phyloP scores from a whole-genome alignment of 2,113 vertebrate species.

The Ceratotherium simum region DNA sequence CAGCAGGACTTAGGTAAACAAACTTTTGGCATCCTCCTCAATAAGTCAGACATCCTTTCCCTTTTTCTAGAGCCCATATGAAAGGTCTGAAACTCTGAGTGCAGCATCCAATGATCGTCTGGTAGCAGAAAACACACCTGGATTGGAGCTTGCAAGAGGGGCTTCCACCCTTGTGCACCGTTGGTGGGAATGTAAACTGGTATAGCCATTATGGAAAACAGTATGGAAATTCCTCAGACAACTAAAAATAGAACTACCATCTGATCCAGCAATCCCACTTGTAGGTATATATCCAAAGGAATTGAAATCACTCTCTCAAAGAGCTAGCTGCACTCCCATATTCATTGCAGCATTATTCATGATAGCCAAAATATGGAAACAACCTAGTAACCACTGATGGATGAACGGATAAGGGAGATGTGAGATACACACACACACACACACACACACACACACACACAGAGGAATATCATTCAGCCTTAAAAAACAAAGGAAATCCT shows the following conservation, averaged over 20 bases:
- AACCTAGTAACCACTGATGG: not conserved
- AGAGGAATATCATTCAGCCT: not conserved
- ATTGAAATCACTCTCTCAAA: not conserved
- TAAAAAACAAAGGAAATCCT: not conserved
- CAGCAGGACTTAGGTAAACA: not conserved
- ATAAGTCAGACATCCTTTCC: not conserved
- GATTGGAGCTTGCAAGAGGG: not conserved
- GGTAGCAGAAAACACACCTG: not conserved
- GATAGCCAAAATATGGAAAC: not conserved
- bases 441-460: not conserved
- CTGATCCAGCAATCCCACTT: not conserved
- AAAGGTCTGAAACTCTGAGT: not conserved
- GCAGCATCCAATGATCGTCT: not conserved
- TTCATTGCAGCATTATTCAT: not conserved
- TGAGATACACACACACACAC: not conserved
- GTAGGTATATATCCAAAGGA: not conserved
- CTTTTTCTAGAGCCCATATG: not conserved
- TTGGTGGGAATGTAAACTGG: not conserved
- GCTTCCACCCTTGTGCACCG: not conserved
- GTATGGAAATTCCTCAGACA: not conserved
- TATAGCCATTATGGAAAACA: not conserved
- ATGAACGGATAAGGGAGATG: not conserved
- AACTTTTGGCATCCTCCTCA: not conserved
- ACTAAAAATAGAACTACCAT: not conserved
- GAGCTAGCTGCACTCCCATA: not conserved